Conservation (phyloP, 2,113 vertebrate species). For the Cairina moschata region DNA sequence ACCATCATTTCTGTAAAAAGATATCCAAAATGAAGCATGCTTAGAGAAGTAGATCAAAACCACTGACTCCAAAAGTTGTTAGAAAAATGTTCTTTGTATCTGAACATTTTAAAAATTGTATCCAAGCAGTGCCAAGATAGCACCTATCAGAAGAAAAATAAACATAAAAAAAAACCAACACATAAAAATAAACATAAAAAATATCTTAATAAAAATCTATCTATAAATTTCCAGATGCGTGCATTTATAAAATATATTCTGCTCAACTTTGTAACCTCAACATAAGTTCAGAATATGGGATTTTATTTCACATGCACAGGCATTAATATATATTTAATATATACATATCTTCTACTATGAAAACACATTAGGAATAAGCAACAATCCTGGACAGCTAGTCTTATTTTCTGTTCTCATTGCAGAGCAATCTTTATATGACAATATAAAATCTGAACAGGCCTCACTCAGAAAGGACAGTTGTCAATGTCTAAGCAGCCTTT, state of each 20-base stretch:
- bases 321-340: not conserved
- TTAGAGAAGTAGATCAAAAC: not conserved
- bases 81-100: not conserved
- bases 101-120: not conserved
- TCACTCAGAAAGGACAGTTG: not conserved
- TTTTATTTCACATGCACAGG: not conserved
- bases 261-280: not conserved
- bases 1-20: not conserved
- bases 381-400: not conserved
- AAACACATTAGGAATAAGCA: not conserved
- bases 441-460: not conserved
- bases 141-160: not conserved
- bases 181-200: not conserved
- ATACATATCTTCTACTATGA: not conserved
- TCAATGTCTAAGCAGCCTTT: not conserved
- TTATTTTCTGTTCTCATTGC: not conserved
- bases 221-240: not conserved
- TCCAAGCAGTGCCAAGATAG: not conserved
- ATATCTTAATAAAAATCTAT: not conserved
- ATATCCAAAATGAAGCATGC: not conserved
- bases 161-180: not conserved
- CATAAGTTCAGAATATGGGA: not conserved
- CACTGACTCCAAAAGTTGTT: not conserved
- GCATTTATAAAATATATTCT: not conserved
- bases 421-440: not conserved